Base-by-base conservation (phyloP, 2,113 vertebrate species). In the Aspidoscelis tigris region DNA sequence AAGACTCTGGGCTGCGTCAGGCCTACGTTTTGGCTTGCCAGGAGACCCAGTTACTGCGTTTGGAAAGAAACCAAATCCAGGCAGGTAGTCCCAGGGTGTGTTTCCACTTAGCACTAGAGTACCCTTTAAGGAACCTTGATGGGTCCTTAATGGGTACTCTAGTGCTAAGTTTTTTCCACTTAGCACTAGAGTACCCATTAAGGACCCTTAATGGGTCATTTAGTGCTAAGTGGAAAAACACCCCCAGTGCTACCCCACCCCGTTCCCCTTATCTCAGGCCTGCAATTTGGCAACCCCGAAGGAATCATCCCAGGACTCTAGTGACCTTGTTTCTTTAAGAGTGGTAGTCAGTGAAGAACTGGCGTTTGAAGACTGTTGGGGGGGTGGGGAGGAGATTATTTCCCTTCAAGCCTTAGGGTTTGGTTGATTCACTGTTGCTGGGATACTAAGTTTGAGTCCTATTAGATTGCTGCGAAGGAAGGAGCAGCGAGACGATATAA, bases 401-500 rank as follows among this genome's bases (percentile, higher is more conserved):
- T 74, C 24, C 26, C 24, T 65, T n/a, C 43, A 26, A 79, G 24
- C 43, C 41, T 26, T 66, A 24, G 39, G 82, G 24, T 84, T 78
- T 78, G 6, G 53, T 47, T 64, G 76, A 50, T 71, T 73, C 69
- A 12, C 7, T 72, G 53, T 79, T 79, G 68, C 76, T 73, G n/a
- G 53, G 83, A 65, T 65, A 72, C 76, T 84, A 71, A 69, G 26
- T 50, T 78, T 73, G 55, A 18, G 58, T 41, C 33, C 39, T 9
- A 74, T 21, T 20, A 61, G 58, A 61, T 61, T 61, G 58, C 18
- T 61, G 18, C 7, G 26, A 33, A 26, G 58, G 58, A 55, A 61
- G 58, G 12, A 61, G 58, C 58, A 16, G 18, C 26, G 43, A 26
- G 26, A 74, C 8, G 50, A 2, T 21, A 74, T 22, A 21, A 50